Base-by-base conservation (phyloP, 1,140 invertebrate genomes). In the Scylla paramamosain region DNA sequence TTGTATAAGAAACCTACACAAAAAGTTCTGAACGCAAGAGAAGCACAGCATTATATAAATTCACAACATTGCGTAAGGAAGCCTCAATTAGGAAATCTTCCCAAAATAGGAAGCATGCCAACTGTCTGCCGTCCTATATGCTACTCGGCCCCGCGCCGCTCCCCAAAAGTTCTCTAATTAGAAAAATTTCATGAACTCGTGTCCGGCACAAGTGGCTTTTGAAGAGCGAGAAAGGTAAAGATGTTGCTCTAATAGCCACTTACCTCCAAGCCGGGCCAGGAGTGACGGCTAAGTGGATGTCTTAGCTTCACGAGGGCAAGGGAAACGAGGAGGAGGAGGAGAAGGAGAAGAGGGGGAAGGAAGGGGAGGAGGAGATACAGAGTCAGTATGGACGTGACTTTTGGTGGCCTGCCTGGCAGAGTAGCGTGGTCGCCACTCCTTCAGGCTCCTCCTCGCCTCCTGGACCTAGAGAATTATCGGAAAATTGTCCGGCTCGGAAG, bases 91-190 rank as follows among this genome's bases (percentile, higher is more conserved):
- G 67, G n/a, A 77, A 77, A 77, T n/a, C 20, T n/a, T 25, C 1
- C 67, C 67, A 3, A 77, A n/a, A 77, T 77, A 77, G 67, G 20
- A 77, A 77, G 20, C 67, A 77, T 20, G 67, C 67, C 67, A 77
- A 77, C 67, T n/a, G 67, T 77, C 16, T n/a, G 67, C 67, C 67
- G 25, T n/a, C 67, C 67, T 77, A 77, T 77, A 77, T 77, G 67
- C 67, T 77, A 77, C 67, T 77, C 25, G 12, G n/a, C 20, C 67
- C 67, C 67, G 67, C 67, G 16, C n/a, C 67, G 10, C 88, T 48
- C 48, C 88, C 88, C 16, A 89, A 45, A 89, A 89, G 88, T 89
- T 89, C 88, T 89, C 88, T 89, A 89, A 89, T 89, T 89, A 89
- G 39, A 89, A 89, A 89, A 89, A 89, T 28, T 89, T 89, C 88